A percentile compares a stretch with the other conserved stretches of the same genome.
phyloP scores from a whole-genome alignment of 2,888 invertebrate genomes.

The Caenorhabditis afra region DNA sequence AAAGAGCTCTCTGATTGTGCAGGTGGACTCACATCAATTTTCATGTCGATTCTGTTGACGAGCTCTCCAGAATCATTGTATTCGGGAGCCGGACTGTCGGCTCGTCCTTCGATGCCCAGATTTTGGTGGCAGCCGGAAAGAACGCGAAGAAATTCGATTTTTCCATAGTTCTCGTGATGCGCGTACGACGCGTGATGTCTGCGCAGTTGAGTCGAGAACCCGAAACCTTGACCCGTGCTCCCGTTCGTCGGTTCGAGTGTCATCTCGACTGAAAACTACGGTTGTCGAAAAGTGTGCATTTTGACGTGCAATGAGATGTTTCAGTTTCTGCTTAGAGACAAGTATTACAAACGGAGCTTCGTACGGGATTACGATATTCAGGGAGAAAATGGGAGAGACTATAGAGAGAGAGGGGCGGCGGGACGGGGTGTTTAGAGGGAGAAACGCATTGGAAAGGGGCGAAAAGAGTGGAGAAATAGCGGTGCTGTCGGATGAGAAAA shows the following conservation, averaged over 20 bases:
- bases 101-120: conserved; percentile 26
- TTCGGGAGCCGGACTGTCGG: not conserved
- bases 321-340: not conserved
- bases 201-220: conserved; percentile 11
- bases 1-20: too few species aligned
- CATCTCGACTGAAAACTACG: conserved; percentile 25
- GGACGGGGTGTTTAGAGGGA: conserved; percentile 28
- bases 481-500: conserved; percentile 35
- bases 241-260: not conserved
- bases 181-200: conserved; percentile 19
- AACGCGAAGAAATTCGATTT: conserved; percentile 14
- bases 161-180: conserved; percentile 17
- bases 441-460: conserved; percentile 32
- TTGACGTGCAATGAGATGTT: not conserved
- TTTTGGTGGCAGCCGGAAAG: conserved; percentile 20
- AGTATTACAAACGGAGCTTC: conserved; percentile 2
- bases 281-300: not conserved
- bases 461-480: conserved; percentile 41
- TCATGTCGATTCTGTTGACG: not conserved
- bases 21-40: conserved; percentile 17
- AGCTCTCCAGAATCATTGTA: conserved; percentile 11
- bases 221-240: conserved; percentile 10
- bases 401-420: conserved; percentile 2
- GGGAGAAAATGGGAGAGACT: not conserved
- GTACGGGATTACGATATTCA: not conserved